These are phyloP conservation scores for Sander vitreus DNA, from an alignment of 2,113 vertebrate genomes.

Conservation along the genomic window DNA sequence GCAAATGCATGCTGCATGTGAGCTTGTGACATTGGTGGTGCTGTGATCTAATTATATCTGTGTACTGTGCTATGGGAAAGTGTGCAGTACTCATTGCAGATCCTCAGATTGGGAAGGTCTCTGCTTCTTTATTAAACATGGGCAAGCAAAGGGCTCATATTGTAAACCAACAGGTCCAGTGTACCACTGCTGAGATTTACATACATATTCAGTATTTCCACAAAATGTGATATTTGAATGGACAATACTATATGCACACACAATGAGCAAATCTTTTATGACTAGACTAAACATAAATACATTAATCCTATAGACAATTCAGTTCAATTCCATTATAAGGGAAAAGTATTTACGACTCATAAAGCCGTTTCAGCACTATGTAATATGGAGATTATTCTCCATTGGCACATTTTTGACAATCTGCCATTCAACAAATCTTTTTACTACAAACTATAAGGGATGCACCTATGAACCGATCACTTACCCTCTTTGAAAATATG, in stretches of 20 bases:
- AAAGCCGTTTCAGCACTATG: conserved; percentile 18
- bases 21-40: conserved; percentile 73
- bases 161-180: conserved; percentile 21
- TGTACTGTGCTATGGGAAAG: conserved; percentile 46
- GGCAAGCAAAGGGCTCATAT: background rate
- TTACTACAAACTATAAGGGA: background rate
- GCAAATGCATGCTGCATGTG: conserved; percentile 66
- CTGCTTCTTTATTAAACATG: conserved; percentile 11
- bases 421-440: conserved; percentile 7
- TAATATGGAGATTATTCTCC: conserved; percentile 46
- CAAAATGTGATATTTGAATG: conserved; percentile 4
- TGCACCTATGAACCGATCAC: background rate
- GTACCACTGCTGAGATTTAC: background rate
- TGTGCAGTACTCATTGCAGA: conserved; percentile 13
- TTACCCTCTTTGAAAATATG: background rate
- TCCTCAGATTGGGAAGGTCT: conserved; percentile 4
- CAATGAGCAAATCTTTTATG: conserved; percentile 22
- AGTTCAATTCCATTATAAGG: conserved; percentile 31
- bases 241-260: conserved; percentile 1
- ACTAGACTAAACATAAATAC: conserved; percentile 33
- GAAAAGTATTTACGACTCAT: conserved; percentile 22
- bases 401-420: conserved; percentile 35
- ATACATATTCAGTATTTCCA: background rate
- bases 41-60: conserved; percentile 78
- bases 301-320: conserved; percentile 57